Evolutionary conservation across 2,888 invertebrate species (phyloP), one percentile per base, ranked within the genome.

Genomic region (Arrhopalites spinosus): DNA sequence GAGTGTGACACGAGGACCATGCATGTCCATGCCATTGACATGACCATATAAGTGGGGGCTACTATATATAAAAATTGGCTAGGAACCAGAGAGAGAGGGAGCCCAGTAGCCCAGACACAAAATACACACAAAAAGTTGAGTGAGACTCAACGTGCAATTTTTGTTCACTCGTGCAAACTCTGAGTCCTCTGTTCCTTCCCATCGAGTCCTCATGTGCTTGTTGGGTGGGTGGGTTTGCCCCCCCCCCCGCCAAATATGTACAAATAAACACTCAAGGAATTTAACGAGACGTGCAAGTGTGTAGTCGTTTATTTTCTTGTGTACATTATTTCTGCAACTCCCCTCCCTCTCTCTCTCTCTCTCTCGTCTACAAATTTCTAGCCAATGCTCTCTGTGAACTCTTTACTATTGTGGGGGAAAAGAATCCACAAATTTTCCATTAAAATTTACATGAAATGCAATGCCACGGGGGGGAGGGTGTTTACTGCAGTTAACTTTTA

Each of bases 1-100:
- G 72, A 64, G 72, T 63, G 72, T 72, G 72, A 72, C 72, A 72
- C 72, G 72, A 72, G 72, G 63, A n/a, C 45, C 15, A 15, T 63
- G 66, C 25, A 59, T 61, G 25, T 25, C 17, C 15, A 20, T 61
- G 23, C 15, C 61, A 20, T 63, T 63, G n/a, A n/a, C 56, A 23
- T 5, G 56, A 3, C 36, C 36, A 36, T 36, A 36, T 36, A 36
- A 36, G n/a, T n/a, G n/a, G n/a, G n/a, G n/a, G n/a, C n/a, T n/a
- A n/a, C n/a, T n/a, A n/a, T n/a, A n/a, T n/a, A n/a, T n/a, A n/a
- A n/a, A n/a, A n/a, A n/a, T n/a, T n/a, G n/a, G n/a, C 47, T 13
- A 13, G 8, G 59, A 59, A n/a, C 20, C 7, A 59, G 59, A 59
- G 59, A 59, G 20, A 59, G 20, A 59, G 13, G 7, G 13, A 7